These are phyloP conservation scores for Tachypleus tridentatus DNA, from an alignment of 1,140 invertebrate species.

Conservation along the genomic window DNA sequence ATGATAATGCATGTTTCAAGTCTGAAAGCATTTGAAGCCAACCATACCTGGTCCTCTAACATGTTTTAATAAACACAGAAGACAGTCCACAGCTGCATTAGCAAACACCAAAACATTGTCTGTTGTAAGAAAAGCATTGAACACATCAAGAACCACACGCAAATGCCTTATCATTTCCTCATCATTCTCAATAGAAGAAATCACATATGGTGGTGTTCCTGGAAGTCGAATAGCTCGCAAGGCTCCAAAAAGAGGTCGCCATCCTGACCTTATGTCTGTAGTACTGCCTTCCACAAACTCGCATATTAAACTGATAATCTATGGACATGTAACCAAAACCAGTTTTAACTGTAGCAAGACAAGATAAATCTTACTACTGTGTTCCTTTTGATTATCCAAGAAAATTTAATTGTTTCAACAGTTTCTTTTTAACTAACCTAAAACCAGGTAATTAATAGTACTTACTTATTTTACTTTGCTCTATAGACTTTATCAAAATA, in stretches of 20 bases:
- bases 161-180: slow-evolving; percentile 40
- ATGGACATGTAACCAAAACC: slow-evolving; percentile 30
- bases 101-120: slow-evolving; percentile 86
- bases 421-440: no score
- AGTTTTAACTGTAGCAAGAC: no score
- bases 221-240: slow-evolving; percentile 55
- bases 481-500: no score
- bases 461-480: no score
- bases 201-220: slow-evolving; percentile 4
- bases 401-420: no score
- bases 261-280: slow-evolving; percentile 81
- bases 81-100: slow-evolving; percentile 84
- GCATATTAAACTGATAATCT: slow-evolving; percentile 89
- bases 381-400: no score
- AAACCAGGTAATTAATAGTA: no score
- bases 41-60: slow-evolving; percentile 43
- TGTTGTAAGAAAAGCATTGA: slow-evolving; percentile 79
- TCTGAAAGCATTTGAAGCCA: not conserved
- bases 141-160: slow-evolving; percentile 75
- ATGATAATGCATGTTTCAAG: not conserved
- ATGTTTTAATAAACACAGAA: slow-evolving; percentile 65
- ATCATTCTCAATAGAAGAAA: slow-evolving; percentile 9
- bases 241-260: slow-evolving; percentile 83
- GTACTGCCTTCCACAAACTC: slow-evolving; percentile 88
- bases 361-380: no score